Evolutionary conservation across 2,113 vertebrate species (phyloP).

Genomic region (Anser brachyrhynchus): DNA sequence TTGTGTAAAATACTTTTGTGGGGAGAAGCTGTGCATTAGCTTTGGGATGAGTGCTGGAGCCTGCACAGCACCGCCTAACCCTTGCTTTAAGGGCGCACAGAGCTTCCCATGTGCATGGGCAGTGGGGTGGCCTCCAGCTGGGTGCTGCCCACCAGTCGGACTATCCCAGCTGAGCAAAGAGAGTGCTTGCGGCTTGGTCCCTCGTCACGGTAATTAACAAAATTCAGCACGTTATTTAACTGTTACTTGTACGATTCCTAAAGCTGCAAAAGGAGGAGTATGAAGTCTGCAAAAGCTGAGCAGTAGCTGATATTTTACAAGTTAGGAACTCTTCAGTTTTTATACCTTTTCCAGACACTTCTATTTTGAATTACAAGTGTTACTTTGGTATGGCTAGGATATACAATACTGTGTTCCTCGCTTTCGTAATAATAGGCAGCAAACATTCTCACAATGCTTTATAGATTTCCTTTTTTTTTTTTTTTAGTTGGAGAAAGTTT

Average conservation of each 20-base stretch:
- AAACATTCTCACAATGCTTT: neutral
- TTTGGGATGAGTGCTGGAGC: neutral
- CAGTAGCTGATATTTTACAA: neutral
- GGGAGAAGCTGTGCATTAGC: neutral
- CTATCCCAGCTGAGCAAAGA: neutral
- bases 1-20: neutral
- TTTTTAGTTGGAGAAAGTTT: neutral
- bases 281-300: neutral
- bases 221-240: neutral
- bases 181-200: neutral
- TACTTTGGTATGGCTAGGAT: neutral
- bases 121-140: neutral
- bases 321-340: neutral
- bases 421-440: neutral
- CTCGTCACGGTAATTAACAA: neutral
- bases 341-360: neutral
- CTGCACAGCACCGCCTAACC: neutral
- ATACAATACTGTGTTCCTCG: neutral
- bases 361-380: neutral
- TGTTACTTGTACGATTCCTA: rapidly evolving
- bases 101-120: neutral
- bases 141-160: neutral
- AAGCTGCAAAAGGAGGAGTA: neutral
- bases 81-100: neutral
- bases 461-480: neutral